phyloP scores from a whole-genome alignment of 2,113 vertebrate genomes.

The Trinectes maculatus region DNA sequence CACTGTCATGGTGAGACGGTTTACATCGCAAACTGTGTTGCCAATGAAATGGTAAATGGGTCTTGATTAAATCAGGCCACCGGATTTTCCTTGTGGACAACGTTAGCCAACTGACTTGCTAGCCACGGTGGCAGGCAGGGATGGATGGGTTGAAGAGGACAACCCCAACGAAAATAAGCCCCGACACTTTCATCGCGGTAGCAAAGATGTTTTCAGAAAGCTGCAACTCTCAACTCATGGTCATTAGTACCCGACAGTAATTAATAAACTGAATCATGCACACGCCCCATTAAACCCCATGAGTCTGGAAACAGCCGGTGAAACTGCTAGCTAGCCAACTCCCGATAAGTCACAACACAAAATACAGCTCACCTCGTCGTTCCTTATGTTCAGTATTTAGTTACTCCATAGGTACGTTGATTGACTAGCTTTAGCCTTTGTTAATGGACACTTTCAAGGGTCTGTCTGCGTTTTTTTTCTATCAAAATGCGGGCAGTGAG shows the following conservation, averaged over 20 bases:
- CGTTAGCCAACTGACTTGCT: constrained; percentile 33
- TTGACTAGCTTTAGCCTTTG: constrained; percentile 24
- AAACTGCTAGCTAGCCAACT: constrained; percentile 44
- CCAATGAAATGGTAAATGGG: background rate
- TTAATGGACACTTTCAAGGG: constrained; percentile 34
- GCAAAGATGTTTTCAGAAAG: background rate
- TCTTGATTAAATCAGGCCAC: constrained; percentile 7
- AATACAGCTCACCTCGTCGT: constrained; percentile 77
- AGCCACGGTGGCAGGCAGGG: background rate
- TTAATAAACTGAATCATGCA: background rate
- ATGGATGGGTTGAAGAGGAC: background rate
- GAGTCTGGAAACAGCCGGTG: constrained; percentile 25
- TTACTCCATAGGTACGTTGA: constrained; percentile 74
- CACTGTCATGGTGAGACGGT: background rate
- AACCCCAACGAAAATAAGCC: background rate
- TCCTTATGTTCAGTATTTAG: constrained; percentile 60
- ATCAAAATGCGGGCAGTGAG: constrained; percentile 74
- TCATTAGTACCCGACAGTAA: background rate
- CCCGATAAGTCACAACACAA: constrained; percentile 41
- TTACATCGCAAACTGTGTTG: background rate
- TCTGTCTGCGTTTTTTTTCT: constrained; percentile 46
- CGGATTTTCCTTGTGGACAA: constrained; percentile 10
- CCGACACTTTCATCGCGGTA: background rate
- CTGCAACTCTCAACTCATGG: rapidly evolving
- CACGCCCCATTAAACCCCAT: background rate